Evolutionary conservation across 2,888 invertebrate species (phyloP), one percentile per base, ranked within the genome.

Genomic region (Onthophagus sagittarius): DNA sequence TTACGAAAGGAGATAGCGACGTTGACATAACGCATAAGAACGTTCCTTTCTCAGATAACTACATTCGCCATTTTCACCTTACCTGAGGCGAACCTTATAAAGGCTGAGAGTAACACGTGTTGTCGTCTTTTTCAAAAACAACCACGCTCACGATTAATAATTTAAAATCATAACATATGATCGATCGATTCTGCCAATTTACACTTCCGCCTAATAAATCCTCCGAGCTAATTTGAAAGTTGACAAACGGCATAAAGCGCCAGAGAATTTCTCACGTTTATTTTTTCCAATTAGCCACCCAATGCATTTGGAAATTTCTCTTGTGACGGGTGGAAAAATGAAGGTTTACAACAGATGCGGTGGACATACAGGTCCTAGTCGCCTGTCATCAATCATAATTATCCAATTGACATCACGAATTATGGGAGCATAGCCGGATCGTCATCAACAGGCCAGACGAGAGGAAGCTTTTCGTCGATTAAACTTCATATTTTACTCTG

Each of bases 341-440:
- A 23, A n/a, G 67, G 23, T 13, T 23, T n/a, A 32, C 23, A 23
- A 23, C 67, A 67, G 67, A 15, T 67, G 67, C 32, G 23, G 67
- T 23, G 31, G 67, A 67, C 67, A 32, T 67, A 67, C 32, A 6
- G 23, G 13, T 13, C 63, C 14, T 7, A 14, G 15, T 62, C 15
- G 15, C 53, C 69, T 65, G 53, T 69, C 74, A 74, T 74, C 74
- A 74, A 74, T 74, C 74, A 74, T 74, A 74, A 72, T 74, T 72
- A 74, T 71, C 63, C 74, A 74, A 74, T 74, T 74, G 71, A 70
- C 71, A 71, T 71, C 72, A 72, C 72, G 67, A 72, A 74, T 74
- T 74, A 71, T 63, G 31, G 63, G 71, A 71, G 13, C 63, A 62
- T 31, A 32, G 67, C 31, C 32, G 67, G 32, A 67, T 32, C 32